These are phyloP conservation scores for Dasysyrphus albostriatus DNA, from an alignment of 2,888 invertebrate genomes.

Conservation along the genomic window DNA sequence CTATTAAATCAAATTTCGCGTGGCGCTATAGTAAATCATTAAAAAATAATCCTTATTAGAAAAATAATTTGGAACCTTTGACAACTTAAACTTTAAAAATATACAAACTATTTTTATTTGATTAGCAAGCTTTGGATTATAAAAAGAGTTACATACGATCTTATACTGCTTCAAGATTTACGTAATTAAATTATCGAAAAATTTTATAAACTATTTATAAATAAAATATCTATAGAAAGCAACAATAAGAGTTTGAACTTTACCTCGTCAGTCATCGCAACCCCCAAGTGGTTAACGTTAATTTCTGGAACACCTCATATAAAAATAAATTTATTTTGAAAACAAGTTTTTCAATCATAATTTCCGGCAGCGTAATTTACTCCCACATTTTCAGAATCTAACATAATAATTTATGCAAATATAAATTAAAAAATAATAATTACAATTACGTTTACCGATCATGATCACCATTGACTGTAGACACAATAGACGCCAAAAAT, in stretches of 20 bases:
- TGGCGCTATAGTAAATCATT: no score
- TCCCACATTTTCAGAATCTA: conserved; percentile 17
- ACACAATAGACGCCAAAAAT: conserved; percentile 29
- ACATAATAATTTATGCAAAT: conserved; percentile 19
- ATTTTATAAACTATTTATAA: not conserved
- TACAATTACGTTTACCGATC: conserved; percentile 6
- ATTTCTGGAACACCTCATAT: not conserved
- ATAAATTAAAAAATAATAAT: not conserved
- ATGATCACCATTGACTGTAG: not conserved
- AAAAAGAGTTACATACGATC: no score
- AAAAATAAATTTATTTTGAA: not conserved
- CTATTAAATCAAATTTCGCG: no score
- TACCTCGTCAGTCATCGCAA: not conserved
- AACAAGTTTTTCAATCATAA: conserved; percentile 7
- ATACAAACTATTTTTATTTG: no score
- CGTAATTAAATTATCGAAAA: not conserved
- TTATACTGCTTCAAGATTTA: not conserved
- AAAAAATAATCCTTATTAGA: no score
- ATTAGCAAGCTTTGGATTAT: not conserved
- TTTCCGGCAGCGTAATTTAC: conserved; percentile 4
- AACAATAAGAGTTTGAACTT: not conserved
- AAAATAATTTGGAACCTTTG: no score
- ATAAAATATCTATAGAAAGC: not conserved
- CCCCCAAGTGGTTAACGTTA: not conserved
- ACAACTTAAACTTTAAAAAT: no score